Percentiles rank a stretch among this genome's conserved stretches.
phyloP scores from a whole-genome alignment of 2,797 vertebrate species.

The Potorous gilbertii region DNA sequence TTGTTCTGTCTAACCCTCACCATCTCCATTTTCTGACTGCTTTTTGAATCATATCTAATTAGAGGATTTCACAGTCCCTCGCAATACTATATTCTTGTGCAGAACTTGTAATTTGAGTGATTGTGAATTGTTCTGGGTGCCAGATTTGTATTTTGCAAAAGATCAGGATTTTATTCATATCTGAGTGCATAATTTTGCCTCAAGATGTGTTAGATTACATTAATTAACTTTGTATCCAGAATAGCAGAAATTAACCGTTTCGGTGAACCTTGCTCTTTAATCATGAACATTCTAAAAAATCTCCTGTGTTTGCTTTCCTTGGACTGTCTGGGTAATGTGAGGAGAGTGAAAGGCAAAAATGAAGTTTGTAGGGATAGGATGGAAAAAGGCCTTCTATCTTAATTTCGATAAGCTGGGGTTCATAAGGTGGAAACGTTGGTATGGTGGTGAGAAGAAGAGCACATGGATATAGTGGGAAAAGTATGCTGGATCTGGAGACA shows the following conservation, averaged over 20 bases:
- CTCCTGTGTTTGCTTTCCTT: constrained; percentile 44
- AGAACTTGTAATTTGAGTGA: constrained; percentile 77
- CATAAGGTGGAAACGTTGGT: neutral
- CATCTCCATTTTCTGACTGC: constrained; percentile 19
- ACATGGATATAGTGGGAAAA: neutral
- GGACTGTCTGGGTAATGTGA: constrained; percentile 50
- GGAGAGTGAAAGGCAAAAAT: constrained; percentile 26
- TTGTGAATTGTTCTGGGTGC: constrained; percentile 74
- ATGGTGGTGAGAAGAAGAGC: neutral
- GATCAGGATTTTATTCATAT: constrained; percentile 72
- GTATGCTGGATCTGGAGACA: neutral
- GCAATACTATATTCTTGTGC: constrained; percentile 58
- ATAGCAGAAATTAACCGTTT: constrained; percentile 69
- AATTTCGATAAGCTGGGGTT: neutral
- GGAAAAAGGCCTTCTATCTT: neutral
- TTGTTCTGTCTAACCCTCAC: constrained; percentile 38
- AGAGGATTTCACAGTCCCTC: constrained; percentile 66
- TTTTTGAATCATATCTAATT: constrained; percentile 67
- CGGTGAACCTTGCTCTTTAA: constrained; percentile 71
- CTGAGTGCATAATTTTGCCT: constrained; percentile 73
- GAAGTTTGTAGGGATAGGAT: constrained; percentile 54
- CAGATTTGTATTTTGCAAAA: constrained; percentile 75
- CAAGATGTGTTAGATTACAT: constrained; percentile 72
- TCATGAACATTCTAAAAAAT: constrained; percentile 51
- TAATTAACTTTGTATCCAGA: constrained; percentile 74